These are phyloP conservation scores for Microctonus hyperodae DNA, from an alignment of 2,888 invertebrate genomes.

Conservation along the genomic window DNA sequence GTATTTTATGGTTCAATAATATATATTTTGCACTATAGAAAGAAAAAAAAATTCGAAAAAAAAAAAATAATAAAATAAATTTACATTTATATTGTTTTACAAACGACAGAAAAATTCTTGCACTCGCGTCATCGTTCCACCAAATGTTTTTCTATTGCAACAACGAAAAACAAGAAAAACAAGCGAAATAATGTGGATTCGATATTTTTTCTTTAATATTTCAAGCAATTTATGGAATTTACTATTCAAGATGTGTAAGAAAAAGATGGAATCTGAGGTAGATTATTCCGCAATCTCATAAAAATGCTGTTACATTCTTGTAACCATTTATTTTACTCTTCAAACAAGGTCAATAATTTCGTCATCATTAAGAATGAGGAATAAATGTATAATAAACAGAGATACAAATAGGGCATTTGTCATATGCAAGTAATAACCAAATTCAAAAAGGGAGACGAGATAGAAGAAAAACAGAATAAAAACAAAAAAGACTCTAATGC, in stretches of 20 bases:
- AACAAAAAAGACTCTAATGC: neutral
- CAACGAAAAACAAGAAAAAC: neutral
- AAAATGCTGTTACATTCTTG: slow-evolving; percentile 35
- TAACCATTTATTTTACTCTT: neutral
- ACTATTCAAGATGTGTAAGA: slow-evolving; percentile 26
- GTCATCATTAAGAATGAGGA: neutral
- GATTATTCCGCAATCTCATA: slow-evolving; percentile 45
- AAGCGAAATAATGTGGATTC: neutral
- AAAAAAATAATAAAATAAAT: neutral
- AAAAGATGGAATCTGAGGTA: slow-evolving; percentile 43
- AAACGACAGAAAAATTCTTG: neutral
- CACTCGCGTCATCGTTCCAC: neutral
- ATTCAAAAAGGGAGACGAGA: neutral
- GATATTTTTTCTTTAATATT: neutral
- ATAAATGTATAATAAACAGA: neutral
- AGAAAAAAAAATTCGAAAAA: slow-evolving; percentile 24
- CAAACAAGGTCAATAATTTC: slow-evolving; percentile 7
- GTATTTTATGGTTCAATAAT: slow-evolving; percentile 31
- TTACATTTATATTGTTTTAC: neutral
- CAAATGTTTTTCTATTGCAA: neutral
- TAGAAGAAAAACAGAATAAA: neutral
- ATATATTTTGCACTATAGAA: slow-evolving; percentile 29
- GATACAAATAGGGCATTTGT: neutral
- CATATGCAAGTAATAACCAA: neutral
- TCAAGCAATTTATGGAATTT: neutral